Conservation (phyloP, 2,113 vertebrate genomes). For the Calonectris borealis region DNA sequence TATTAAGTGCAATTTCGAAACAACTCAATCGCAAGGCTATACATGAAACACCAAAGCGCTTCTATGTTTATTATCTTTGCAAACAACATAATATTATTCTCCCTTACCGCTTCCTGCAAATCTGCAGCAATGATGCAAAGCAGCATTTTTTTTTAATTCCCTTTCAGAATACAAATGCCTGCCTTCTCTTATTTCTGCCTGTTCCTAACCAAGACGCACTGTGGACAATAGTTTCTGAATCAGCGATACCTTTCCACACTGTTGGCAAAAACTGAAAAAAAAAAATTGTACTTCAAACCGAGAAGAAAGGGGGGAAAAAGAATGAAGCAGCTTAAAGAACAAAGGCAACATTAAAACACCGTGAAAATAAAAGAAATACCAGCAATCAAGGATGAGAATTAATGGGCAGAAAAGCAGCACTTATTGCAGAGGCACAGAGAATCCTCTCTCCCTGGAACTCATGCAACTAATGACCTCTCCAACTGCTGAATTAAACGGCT, state of each 20-base stretch:
- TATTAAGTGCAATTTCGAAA: slow-evolving; percentile 54
- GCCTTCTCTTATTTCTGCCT: slow-evolving; percentile 38
- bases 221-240: slow-evolving; percentile 65
- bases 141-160: slow-evolving; percentile 51
- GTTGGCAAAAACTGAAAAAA: slow-evolving; percentile 36
- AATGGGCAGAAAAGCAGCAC: slow-evolving; percentile 31
- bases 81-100: slow-evolving; percentile 8
- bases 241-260: slow-evolving; percentile 40
- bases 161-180: slow-evolving; percentile 74
- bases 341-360: slow-evolving; percentile 49
- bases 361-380: slow-evolving; percentile 45
- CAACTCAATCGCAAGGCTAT: slow-evolving; percentile 41
- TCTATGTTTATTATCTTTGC: slow-evolving; percentile 44
- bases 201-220: slow-evolving; percentile 38
- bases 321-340: not conserved
- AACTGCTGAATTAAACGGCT: slow-evolving; percentile 66
- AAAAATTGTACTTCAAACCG: not conserved
- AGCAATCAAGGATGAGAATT: slow-evolving; percentile 30
- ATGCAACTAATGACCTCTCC: slow-evolving; percentile 75
- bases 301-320: not conserved
- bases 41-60: slow-evolving; percentile 26
- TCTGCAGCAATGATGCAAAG: slow-evolving; percentile 69
- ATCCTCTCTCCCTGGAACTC: slow-evolving; percentile 61
- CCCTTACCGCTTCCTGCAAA: slow-evolving; percentile 59
- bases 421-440: slow-evolving; percentile 60